Evolutionary conservation across 2,888 invertebrate genomes (phyloP).

Genomic region (Capitulum mitella): DNA sequence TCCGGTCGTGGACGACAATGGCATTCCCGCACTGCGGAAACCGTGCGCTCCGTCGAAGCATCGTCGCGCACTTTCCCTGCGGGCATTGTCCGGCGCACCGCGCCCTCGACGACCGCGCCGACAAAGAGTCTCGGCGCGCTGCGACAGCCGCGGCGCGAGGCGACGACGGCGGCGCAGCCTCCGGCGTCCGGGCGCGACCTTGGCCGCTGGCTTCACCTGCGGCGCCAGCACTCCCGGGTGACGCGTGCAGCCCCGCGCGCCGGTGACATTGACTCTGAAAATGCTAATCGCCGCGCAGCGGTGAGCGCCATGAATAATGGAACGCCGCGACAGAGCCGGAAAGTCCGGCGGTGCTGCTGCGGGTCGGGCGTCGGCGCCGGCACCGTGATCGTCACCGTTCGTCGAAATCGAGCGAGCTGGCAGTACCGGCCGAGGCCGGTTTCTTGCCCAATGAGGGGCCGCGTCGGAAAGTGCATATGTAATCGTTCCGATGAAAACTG

Average conservation of each 20-base stretch:
- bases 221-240: not conserved
- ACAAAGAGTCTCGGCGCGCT: not conserved
- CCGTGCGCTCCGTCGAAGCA: not conserved
- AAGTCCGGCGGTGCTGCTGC: not conserved
- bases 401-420: not conserved
- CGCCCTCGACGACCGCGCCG: not conserved
- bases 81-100: not conserved
- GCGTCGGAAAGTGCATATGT: too few relatives aligned
- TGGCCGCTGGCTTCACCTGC: not conserved
- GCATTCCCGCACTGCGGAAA: not conserved
- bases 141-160: not conserved
- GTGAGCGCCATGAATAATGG: conserved; percentile 1
- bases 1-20: not conserved
- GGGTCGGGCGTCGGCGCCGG: too few relatives aligned
- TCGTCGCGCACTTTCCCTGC: not conserved
- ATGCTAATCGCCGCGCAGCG: not conserved
- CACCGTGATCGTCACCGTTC: not conserved
- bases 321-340: not conserved
- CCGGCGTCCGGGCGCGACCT: not conserved
- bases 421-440: too few relatives aligned
- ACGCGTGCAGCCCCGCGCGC: not conserved
- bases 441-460: too few relatives aligned
- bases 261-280: conserved; percentile 15
- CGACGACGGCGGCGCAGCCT: not conserved
- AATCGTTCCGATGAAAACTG: too few relatives aligned